phyloP scores from a whole-genome alignment of 2,888 invertebrate genomes.

The Ormyrus nitidulus region DNA sequence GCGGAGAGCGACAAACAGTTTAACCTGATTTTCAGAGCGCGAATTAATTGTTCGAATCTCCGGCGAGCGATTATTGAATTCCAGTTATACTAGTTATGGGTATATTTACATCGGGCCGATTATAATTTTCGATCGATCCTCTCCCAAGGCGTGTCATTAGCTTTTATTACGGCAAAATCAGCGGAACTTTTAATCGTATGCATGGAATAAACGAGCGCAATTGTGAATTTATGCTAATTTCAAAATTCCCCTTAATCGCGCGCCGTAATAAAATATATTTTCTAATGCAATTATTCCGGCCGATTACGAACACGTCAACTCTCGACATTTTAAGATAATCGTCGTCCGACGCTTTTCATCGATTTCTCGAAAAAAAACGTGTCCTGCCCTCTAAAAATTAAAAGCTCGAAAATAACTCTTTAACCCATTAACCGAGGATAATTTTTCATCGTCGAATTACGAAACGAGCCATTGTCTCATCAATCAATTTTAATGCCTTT shows the following conservation, averaged over 20 bases:
- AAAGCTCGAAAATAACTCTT: no score
- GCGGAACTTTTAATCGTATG: neutral
- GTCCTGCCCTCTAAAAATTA: no score
- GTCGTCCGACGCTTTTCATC: no score
- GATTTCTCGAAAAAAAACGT: no score
- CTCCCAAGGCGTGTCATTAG: slow-evolving; percentile 27
- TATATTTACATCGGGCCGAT: slow-evolving; percentile 19
- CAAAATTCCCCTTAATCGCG: slow-evolving; percentile 12
- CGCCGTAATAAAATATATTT: slow-evolving; percentile 17
- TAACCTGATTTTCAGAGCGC: slow-evolving; percentile 12
- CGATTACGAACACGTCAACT: no score
- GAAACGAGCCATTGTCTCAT: no score
- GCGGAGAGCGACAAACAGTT: neutral
- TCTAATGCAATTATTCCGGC: slow-evolving; percentile 7
- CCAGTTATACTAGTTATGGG: slow-evolving; percentile 8
- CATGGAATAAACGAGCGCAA: slow-evolving; percentile 14
- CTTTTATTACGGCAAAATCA: slow-evolving; percentile 17
- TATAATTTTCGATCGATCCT: slow-evolving; percentile 13
- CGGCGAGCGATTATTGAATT: slow-evolving; percentile 19
- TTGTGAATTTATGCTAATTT: slow-evolving; percentile 31
- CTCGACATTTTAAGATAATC: no score
- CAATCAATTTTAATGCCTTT: no score
- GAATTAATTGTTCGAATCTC: neutral
- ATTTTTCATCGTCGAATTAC: no score
- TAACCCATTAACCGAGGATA: no score